phyloP scores from a whole-genome alignment of 2,797 vertebrate species.

The Coracias cyanogaster region DNA sequence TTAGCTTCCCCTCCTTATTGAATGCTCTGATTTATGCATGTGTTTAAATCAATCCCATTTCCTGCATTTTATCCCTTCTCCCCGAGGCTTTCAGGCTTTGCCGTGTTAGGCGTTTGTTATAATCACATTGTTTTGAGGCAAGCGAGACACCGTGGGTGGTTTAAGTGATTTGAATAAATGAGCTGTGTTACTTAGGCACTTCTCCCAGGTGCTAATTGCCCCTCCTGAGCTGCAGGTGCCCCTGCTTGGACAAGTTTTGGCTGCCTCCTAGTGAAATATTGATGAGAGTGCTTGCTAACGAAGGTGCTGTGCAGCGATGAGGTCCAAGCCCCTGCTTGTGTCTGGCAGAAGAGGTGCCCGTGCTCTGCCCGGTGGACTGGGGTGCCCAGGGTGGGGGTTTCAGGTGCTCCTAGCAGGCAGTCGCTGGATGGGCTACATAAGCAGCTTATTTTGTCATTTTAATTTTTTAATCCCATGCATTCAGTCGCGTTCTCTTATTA shows the following conservation, averaged over 20 bases:
- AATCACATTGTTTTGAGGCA: constrained; percentile 15
- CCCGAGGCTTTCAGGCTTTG: constrained; percentile 22
- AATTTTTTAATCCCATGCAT: constrained; percentile 58
- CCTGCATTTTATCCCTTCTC: constrained; percentile 20
- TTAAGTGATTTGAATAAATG: background rate
- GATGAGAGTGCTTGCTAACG: accelerated
- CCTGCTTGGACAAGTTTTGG: background rate
- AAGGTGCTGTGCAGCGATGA: background rate
- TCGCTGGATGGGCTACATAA: constrained; percentile 30
- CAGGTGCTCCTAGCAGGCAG: background rate
- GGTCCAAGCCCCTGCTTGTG: background rate
- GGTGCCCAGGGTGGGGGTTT: background rate
- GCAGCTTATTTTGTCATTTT: constrained; percentile 69
- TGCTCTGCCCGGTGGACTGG: background rate
- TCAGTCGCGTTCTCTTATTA: constrained; percentile 16
- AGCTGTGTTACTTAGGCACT: background rate
- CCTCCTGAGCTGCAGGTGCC: background rate
- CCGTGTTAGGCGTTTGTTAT: background rate
- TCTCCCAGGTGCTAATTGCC: background rate
- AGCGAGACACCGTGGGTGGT: background rate
- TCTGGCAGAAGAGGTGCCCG: background rate
- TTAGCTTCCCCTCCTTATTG: constrained; percentile 2
- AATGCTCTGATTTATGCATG: background rate
- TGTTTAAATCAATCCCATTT: constrained; percentile 30
- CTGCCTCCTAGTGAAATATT: background rate